A percentile compares a stretch with the other conserved stretches of the same genome.
Evolutionary conservation across 2,113 vertebrate species (phyloP).

Genomic region (Cacatua alba): DNA sequence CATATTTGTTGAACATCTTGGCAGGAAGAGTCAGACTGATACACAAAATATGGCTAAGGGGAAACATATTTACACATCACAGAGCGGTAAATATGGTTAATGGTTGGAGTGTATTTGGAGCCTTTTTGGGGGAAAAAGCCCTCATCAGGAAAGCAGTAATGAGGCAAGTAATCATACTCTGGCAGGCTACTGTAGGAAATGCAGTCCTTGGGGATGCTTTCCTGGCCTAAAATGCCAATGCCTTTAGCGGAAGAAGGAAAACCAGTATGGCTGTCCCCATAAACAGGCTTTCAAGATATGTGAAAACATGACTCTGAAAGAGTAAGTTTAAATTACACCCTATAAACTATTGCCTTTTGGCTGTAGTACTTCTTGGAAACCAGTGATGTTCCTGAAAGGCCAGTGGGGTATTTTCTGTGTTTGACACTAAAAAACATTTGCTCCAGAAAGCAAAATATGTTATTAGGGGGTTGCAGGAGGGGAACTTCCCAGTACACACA

Average conservation of each 20-base stretch:
- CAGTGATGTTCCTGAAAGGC: neutral
- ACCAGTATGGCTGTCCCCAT: neutral
- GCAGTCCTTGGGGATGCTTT: neutral
- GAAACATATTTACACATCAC: constrained; percentile 42
- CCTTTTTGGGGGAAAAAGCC: neutral
- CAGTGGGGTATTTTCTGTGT: neutral
- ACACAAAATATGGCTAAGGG: constrained; percentile 47
- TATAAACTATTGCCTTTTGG: neutral
- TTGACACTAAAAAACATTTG: neutral
- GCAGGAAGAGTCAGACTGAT: constrained; percentile 29
- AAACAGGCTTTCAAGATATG: neutral
- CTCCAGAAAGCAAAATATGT: neutral
- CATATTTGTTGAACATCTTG: constrained; percentile 59
- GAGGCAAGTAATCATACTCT: neutral
- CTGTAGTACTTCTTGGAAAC: neutral
- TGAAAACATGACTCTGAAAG: neutral
- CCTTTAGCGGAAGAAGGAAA: neutral
- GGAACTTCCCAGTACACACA: neutral
- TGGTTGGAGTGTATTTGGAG: constrained; percentile 4
- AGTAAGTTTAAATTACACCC: neutral
- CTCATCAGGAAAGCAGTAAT: neutral
- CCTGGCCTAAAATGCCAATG: neutral
- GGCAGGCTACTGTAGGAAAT: neutral
- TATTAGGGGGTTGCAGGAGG: neutral
- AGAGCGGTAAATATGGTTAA: constrained; percentile 25